Evolutionary conservation across 2,888 invertebrate genomes (phyloP).

Genomic region (Phania funesta): DNA sequence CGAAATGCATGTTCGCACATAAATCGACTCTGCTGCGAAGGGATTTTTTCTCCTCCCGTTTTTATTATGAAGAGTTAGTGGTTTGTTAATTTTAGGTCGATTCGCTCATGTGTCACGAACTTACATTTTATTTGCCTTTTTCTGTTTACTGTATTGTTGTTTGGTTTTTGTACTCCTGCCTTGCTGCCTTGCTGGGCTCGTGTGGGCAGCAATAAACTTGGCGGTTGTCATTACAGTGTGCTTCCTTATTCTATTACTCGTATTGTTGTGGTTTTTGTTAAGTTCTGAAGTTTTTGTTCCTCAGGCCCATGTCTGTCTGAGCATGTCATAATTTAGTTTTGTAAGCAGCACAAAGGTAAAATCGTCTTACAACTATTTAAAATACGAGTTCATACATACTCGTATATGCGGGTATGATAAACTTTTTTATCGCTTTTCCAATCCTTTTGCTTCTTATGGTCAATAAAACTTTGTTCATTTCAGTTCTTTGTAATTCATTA

Average conservation of each 20-base stretch:
- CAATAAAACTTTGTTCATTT: constrained; percentile 54
- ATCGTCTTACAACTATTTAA: constrained; percentile 18
- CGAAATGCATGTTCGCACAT: constrained; percentile 63
- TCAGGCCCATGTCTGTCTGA: constrained; percentile 31
- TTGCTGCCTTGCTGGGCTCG: constrained; percentile 22
- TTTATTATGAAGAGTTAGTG: constrained; percentile 30
- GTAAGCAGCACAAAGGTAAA: constrained; percentile 18
- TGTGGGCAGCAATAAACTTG: constrained; percentile 56
- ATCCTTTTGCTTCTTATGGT: constrained; percentile 25
- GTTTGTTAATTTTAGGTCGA: constrained; percentile 63
- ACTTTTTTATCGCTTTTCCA: constrained; percentile 12
- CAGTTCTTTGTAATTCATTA: constrained; percentile 52
- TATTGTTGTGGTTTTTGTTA: constrained; percentile 9
- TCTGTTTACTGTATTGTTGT: not conserved
- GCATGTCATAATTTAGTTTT: constrained; percentile 48
- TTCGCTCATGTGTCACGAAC: constrained; percentile 67
- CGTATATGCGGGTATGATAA: not conserved
- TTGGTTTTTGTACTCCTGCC: not conserved
- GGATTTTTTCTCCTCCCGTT: constrained; percentile 9
- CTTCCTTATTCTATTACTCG: constrained; percentile 62
- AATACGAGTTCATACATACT: not conserved
- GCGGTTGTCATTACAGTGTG: constrained; percentile 63
- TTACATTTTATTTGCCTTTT: constrained; percentile 41
- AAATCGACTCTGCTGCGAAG: constrained; percentile 55
- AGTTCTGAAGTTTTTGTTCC: not conserved